Percentiles rank a stretch among this genome's conserved stretches.
These are phyloP conservation scores for Nomada flava DNA, from an alignment of 2,888 invertebrate genomes.

Conservation along the genomic window DNA sequence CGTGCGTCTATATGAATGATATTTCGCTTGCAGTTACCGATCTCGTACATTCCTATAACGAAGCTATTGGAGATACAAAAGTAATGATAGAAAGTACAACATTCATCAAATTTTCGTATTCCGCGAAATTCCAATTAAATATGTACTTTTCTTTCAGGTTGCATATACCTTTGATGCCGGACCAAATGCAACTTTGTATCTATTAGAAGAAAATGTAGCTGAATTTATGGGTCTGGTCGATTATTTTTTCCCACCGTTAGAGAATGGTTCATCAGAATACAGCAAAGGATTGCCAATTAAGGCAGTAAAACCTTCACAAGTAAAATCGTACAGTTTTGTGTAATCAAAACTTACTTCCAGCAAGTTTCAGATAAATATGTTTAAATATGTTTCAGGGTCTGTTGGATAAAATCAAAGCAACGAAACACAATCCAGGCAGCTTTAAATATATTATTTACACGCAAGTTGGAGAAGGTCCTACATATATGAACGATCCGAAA, in stretches of 20 bases:
- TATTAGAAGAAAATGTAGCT: conserved; percentile 91
- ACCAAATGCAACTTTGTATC: conserved; percentile 96
- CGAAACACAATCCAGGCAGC: conserved; percentile 85
- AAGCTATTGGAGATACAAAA: conserved; percentile 87
- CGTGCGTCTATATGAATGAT: conserved; percentile 96
- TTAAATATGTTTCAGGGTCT: conserved; percentile 70
- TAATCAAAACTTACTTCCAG: background rate
- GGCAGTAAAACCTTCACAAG: conserved; percentile 74
- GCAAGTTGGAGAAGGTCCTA: conserved; percentile 92
- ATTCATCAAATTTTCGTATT: background rate
- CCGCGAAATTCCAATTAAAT: too few relatives aligned
- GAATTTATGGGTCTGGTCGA: conserved; percentile 89
- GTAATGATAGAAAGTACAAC: conserved; percentile 80
- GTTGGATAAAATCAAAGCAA: conserved; percentile 80
- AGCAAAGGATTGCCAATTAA: conserved; percentile 86
- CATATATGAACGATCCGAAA: conserved; percentile 83
- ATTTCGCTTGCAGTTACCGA: conserved; percentile 92
- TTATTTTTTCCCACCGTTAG: conserved; percentile 88
- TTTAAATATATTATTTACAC: conserved; percentile 94
- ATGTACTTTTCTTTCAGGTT: conserved; percentile 85
- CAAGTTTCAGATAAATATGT: background rate
- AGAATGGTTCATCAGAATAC: conserved; percentile 84
- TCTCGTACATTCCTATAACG: conserved; percentile 94
- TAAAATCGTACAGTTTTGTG: conserved; percentile 52
- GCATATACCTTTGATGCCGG: conserved; percentile 99